These are phyloP conservation scores for Gouania willdenowi DNA, from an alignment of 2,797 vertebrate species.

Conservation along the genomic window DNA sequence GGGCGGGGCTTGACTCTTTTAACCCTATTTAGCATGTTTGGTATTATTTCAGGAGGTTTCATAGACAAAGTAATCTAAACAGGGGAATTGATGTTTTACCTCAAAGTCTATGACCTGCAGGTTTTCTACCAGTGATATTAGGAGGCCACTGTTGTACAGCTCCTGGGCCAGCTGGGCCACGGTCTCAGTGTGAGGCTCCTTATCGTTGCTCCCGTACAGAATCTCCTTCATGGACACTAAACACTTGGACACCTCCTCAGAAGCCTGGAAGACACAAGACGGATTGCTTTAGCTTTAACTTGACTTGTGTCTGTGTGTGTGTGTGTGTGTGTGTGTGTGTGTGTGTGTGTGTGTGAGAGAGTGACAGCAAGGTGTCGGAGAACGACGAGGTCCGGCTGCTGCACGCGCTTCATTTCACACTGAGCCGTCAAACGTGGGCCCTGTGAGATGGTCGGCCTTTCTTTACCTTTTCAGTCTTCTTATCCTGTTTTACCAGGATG, in stretches of 20 bases:
- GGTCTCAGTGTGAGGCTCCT: conserved; percentile 90
- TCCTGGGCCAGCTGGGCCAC: conserved; percentile 95
- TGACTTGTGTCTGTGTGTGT: background rate
- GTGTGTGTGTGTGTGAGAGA: background rate
- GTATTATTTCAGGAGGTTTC: too few species aligned
- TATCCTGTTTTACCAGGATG: conserved; percentile 92
- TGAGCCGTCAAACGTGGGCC: conserved; percentile 26
- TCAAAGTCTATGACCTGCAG: conserved; percentile 96
- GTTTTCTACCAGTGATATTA: conserved; percentile 88
- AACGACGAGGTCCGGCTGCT: conserved; percentile 27
- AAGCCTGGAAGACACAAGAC: conserved; percentile 75
- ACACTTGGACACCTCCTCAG: conserved; percentile 95
- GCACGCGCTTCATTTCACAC: conserved; percentile 39
- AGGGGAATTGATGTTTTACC: too few species aligned
- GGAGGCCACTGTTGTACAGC: conserved; percentile 89
- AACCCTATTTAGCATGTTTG: too few species aligned
- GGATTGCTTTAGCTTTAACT: background rate
- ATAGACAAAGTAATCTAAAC: too few species aligned
- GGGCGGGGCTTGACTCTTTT: too few species aligned
- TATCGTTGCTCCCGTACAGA: conserved; percentile 90
- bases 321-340: too few species aligned
- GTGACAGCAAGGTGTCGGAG: conserved; percentile 45
- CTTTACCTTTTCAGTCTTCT: conserved; percentile 93
- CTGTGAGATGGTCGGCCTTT: background rate
- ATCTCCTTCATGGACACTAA: conserved; percentile 97